Base-by-base conservation (phyloP, 2,113 vertebrate species). In the Neolamprologus tretocephalus region DNA sequence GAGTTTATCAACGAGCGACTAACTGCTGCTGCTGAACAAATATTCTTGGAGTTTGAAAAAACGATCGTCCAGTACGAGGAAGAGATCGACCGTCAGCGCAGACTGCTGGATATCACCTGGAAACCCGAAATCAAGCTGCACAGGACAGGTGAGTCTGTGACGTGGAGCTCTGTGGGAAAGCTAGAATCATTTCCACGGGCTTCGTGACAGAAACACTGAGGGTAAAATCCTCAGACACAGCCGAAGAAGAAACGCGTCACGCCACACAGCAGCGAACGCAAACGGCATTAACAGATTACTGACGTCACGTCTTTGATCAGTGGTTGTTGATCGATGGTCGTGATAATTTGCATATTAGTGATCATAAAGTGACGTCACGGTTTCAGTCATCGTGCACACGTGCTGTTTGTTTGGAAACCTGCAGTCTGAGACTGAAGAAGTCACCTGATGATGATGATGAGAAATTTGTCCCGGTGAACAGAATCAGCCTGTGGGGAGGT, bases 211-310 rank as follows among this genome's bases (percentile, higher is more conserved):
- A 40, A 63, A 61, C 57, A 61, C 9, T 21, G 35, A 40, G 11
- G 11, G 1, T 68, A 13, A 68, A 66, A 35, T 0, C 31, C 31
- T 35, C 31, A 37, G 3, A 13, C 0, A 1, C 35, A 0, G n/a
- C 28, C 31, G 14, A 21, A 37, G 55, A 66, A 35, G 63, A 42
- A 40, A 71, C n/a, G 35, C 58, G 28, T 63, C 3, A 7, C 9
- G 58, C 5, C 0, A 11, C 58, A 33, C 16, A 2, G 58, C 16
- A 33, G 58, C 5, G 28, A 0, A 61, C 26, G 13, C 26, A 31
- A 16, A 16, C 16, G 8, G 3, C 57, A 6, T 61, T 26, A 14
- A 57, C 23, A 57, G 54, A 5, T 26, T 61, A 31, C 26, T 61
- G 57, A 61, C 57, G 58, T 63, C 28, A 63, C 58, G 28, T 19